Conservation (phyloP, 2,113 vertebrate species). For the Daubentonia madagascariensis region DNA sequence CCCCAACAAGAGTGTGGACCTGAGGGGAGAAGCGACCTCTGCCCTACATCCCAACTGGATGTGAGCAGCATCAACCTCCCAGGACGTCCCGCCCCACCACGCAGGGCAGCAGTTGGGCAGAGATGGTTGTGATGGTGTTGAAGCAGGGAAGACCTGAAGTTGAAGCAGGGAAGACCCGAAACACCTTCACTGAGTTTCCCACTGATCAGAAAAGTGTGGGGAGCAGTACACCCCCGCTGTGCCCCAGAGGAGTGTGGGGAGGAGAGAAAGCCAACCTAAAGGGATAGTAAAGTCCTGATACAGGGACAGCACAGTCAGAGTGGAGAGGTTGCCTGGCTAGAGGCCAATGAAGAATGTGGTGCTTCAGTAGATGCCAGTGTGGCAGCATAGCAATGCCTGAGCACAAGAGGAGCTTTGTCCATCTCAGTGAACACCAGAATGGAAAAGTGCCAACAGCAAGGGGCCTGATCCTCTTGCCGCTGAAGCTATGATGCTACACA, state of each 20-base stretch:
- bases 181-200: neutral
- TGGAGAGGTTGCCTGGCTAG: neutral
- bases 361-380: neutral
- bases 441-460: neutral
- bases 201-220: neutral
- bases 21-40: neutral
- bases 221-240: neutral
- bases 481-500: neutral
- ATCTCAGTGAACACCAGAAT: neutral
- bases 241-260: neutral
- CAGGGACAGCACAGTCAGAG: neutral
- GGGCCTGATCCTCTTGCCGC: neutral
- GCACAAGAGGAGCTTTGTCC: neutral
- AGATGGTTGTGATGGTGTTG: neutral
- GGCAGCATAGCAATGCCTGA: neutral
- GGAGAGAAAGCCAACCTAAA: neutral
- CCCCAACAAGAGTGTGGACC: neutral
- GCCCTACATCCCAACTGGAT: neutral
- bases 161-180: neutral
- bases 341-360: neutral
- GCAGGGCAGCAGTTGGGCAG: neutral
- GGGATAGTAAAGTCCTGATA: too few species aligned
- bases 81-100: neutral
- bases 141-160: neutral
- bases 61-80: neutral